These are phyloP conservation scores for Drymodes brunneopygia DNA, from an alignment of 2,113 vertebrate species.

Conservation along the genomic window DNA sequence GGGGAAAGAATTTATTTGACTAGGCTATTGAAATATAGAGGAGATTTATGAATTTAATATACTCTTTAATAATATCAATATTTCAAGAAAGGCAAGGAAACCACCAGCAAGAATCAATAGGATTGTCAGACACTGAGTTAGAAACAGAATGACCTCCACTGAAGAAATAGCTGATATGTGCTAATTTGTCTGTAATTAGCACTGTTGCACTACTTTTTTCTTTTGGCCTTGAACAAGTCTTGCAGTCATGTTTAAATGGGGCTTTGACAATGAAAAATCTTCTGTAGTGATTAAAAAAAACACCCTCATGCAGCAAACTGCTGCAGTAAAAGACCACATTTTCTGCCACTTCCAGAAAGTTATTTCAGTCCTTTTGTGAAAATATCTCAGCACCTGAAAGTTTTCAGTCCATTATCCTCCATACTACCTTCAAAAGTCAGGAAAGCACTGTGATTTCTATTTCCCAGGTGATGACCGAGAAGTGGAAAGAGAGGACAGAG, in stretches of 20 bases:
- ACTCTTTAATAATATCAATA: background rate
- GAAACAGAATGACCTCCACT: background rate
- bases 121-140: background rate
- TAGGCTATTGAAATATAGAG: background rate
- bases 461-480: background rate
- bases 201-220: background rate
- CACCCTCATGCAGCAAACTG: background rate
- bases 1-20: background rate
- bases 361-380: background rate
- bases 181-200: background rate
- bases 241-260: background rate
- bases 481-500: background rate
- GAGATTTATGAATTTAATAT: background rate
- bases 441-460: background rate
- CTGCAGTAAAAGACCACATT: background rate
- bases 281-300: background rate
- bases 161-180: background rate
- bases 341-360: background rate
- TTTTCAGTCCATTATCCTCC: background rate
- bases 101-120: background rate
- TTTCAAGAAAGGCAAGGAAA: slow-evolving; percentile 1
- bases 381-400: background rate
- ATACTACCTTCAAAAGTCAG: background rate
- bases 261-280: background rate
- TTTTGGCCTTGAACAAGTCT: background rate